phyloP scores from a whole-genome alignment of 2,888 invertebrate genomes.

The Osmoderma eremita region DNA sequence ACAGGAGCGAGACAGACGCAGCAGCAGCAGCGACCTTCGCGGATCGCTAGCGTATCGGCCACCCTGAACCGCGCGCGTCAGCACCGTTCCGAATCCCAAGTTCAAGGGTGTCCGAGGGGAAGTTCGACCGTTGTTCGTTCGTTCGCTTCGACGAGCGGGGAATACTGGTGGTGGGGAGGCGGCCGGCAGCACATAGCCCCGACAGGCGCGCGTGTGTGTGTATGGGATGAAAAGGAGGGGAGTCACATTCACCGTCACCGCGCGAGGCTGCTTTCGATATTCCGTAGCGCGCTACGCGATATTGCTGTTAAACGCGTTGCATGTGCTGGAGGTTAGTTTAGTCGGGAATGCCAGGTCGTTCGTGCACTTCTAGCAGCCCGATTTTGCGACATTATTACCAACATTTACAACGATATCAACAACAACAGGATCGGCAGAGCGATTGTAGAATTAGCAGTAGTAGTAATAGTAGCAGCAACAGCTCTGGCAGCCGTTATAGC shows the following conservation, averaged over 20 bases:
- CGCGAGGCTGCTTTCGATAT: conserved; percentile 56
- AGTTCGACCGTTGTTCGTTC: conserved; percentile 39
- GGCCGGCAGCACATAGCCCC: conserved; percentile 53
- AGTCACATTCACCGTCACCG: conserved; percentile 53
- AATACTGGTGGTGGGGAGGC: conserved; percentile 63
- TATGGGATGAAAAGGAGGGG: conserved; percentile 64
- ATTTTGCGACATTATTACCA: conserved; percentile 45
- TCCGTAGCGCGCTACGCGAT: conserved; percentile 53
- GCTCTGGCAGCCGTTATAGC: conserved; percentile 1
- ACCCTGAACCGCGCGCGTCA: conserved; percentile 48
- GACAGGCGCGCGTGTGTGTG: conserved; percentile 15
- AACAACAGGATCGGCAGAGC: conserved; percentile 21
- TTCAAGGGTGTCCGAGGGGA: conserved; percentile 65
- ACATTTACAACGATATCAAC: conserved; percentile 20
- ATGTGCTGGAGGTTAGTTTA: conserved; percentile 49
- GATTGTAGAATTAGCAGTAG: conserved; percentile 14
- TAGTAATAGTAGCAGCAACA: conserved; percentile 4
- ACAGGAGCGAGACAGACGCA: conserved; percentile 21
- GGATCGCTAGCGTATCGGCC: conserved; percentile 44
- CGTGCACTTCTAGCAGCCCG: conserved; percentile 58
- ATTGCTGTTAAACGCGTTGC: conserved; percentile 58
- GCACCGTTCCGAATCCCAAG: conserved; percentile 57
- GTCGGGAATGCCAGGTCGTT: conserved; percentile 63
- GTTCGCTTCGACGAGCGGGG: conserved; percentile 53
- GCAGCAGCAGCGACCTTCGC: conserved; percentile 46